phyloP scores from a whole-genome alignment of 2,113 vertebrate species.

The Thermophis baileyi region DNA sequence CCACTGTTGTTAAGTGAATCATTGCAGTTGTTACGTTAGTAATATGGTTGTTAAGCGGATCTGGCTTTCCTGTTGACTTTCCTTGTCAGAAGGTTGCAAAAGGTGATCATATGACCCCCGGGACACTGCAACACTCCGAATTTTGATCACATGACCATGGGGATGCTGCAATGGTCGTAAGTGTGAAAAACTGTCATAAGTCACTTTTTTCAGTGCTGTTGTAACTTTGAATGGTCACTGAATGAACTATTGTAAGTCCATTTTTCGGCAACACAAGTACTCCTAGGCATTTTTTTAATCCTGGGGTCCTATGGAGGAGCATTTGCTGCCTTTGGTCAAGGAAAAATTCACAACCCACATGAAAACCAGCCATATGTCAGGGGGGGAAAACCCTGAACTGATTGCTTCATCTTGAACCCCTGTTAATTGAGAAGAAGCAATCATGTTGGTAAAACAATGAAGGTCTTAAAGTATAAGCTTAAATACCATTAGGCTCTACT shows the following conservation, averaged over 20 bases:
- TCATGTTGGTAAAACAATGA: background rate
- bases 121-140: background rate
- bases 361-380: background rate
- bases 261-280: conserved; percentile 25
- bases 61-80: background rate
- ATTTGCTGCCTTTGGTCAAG: background rate
- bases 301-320: background rate
- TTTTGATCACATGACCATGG: background rate
- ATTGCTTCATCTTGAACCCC: conserved; percentile 11
- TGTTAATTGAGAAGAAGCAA: background rate
- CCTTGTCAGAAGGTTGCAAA: background rate
- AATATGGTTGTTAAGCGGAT: background rate
- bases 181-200: background rate
- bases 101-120: background rate
- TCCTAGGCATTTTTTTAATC: background rate
- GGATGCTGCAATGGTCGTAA: background rate
- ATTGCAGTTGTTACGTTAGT: background rate
- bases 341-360: conserved; percentile 9
- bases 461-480: background rate
- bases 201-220: background rate
- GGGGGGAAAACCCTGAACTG: conserved; percentile 35
- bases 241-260: background rate
- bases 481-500: background rate
- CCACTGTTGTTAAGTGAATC: background rate
- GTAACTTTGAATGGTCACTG: background rate